A percentile compares a stretch with the other conserved stretches of the same genome.
phyloP scores from a whole-genome alignment of 2,113 vertebrate species.

The Sigmodon hispidus region DNA sequence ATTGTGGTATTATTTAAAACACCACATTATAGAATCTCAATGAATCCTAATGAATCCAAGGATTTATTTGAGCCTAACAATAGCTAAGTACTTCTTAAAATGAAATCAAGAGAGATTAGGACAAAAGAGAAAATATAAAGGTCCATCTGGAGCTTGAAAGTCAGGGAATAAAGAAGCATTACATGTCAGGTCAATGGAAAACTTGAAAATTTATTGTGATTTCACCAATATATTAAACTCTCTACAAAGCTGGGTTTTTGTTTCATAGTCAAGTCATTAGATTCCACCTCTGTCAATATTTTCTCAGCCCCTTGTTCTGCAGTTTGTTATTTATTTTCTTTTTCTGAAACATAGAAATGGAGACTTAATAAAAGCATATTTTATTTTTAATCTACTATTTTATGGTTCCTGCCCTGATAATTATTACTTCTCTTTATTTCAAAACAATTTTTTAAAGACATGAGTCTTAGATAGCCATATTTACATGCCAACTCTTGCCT shows the following conservation, averaged over 20 bases:
- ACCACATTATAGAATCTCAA: slow-evolving; percentile 76
- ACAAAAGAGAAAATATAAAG: slow-evolving; percentile 31
- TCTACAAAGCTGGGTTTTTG: slow-evolving; percentile 48
- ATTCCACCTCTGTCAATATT: slow-evolving; percentile 43
- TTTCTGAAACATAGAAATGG: slow-evolving; percentile 54
- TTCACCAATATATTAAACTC: slow-evolving; percentile 57
- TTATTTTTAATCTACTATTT: slow-evolving; percentile 75
- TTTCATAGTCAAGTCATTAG: slow-evolving; percentile 56
- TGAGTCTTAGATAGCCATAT: slow-evolving; percentile 37
- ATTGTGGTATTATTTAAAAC: slow-evolving; percentile 83
- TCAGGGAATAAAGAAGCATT: slow-evolving; percentile 49
- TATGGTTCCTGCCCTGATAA: slow-evolving; percentile 73
- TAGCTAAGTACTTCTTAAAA: slow-evolving; percentile 71
- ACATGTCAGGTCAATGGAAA: neutral
- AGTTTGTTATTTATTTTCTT: slow-evolving; percentile 64
- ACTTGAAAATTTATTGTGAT: slow-evolving; percentile 52
- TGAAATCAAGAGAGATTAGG: slow-evolving; percentile 65
- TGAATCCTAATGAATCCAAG: slow-evolving; percentile 78
- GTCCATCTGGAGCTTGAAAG: slow-evolving; percentile 62
- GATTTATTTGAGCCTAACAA: slow-evolving; percentile 75
- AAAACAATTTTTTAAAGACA: slow-evolving; percentile 63
- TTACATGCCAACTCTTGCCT: slow-evolving; percentile 26
- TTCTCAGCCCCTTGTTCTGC: slow-evolving; percentile 3
- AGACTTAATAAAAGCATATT: slow-evolving; percentile 72
- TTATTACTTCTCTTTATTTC: slow-evolving; percentile 67